These are phyloP conservation scores for Syngnathus scovelli DNA, from an alignment of 2,113 vertebrate genomes.

Conservation along the genomic window DNA sequence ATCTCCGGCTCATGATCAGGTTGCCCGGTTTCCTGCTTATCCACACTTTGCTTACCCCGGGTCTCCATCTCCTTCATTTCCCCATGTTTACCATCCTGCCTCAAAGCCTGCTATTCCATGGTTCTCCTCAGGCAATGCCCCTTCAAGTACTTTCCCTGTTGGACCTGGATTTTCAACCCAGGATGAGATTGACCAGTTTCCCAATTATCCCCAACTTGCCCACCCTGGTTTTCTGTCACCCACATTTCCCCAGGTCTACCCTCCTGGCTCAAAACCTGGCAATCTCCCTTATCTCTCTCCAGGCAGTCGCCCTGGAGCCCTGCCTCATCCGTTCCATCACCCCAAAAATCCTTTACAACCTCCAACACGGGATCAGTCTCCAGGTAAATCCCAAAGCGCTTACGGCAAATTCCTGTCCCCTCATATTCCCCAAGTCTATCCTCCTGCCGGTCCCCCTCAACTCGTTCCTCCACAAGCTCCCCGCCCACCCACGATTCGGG, in stretches of 20 bases:
- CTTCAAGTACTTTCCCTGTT: background rate
- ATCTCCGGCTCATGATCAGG: background rate
- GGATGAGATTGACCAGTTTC: background rate
- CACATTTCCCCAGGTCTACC: background rate
- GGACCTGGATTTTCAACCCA: background rate
- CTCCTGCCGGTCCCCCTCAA: background rate
- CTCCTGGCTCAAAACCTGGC: background rate
- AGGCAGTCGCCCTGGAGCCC: background rate
- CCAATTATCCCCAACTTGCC: background rate
- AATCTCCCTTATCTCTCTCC: background rate
- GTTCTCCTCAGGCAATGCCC: background rate
- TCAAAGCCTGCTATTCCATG: slow-evolving; percentile 4
- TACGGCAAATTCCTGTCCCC: background rate
- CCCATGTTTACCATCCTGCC: slow-evolving; percentile 23
- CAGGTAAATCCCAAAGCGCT: background rate
- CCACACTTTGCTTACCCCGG: no score
- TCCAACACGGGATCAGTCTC: background rate
- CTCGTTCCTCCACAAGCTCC: slow-evolving; percentile 7
- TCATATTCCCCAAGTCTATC: background rate
- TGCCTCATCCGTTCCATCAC: background rate
- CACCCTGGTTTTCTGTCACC: background rate
- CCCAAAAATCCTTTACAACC: background rate
- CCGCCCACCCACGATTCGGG: slow-evolving; percentile 4
- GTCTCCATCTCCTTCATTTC: slow-evolving; percentile 2
- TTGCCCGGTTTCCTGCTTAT: background rate